phyloP scores from a whole-genome alignment of 2,797 vertebrate genomes.

The Gila robusta region DNA sequence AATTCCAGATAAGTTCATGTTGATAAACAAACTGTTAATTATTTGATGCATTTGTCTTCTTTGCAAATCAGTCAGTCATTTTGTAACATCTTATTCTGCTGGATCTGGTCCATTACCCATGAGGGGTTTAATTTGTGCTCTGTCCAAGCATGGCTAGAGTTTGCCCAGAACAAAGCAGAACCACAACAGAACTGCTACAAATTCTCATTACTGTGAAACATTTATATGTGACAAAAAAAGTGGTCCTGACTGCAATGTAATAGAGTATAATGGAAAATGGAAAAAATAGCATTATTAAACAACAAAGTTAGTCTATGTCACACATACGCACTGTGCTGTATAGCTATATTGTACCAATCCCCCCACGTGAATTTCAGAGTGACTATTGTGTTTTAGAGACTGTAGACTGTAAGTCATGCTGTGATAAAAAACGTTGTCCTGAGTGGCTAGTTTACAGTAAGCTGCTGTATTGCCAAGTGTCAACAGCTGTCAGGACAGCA shows the following conservation, averaged over 20 bases:
- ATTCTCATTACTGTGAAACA: not conserved
- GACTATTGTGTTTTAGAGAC: not conserved
- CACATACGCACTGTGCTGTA: not conserved
- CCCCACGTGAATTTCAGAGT: not conserved
- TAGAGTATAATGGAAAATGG: not conserved
- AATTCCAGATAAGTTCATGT: not conserved
- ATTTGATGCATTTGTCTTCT: not conserved
- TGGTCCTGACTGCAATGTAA: not conserved
- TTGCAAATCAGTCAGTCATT: not conserved
- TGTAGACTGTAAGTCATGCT: constrained; percentile 15
- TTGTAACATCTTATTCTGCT: not conserved
- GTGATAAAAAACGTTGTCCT: constrained; percentile 25
- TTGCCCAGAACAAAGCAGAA: constrained; percentile 4
- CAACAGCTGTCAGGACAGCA: constrained; percentile 47
- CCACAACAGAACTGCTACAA: not conserved
- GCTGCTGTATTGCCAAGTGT: constrained; percentile 21
- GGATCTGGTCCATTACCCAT: not conserved
- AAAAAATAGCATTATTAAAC: not conserved
- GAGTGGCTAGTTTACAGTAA: constrained; percentile 45
- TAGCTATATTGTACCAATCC: not conserved
- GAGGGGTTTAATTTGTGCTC: not conserved
- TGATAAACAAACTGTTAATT: not conserved
- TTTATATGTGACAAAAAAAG: not conserved
- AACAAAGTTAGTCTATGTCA: constrained; percentile 14
- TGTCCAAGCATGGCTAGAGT: constrained; percentile 12